phyloP scores from a whole-genome alignment of 2,888 invertebrate genomes.

The Galerucella nymphaeae region DNA sequence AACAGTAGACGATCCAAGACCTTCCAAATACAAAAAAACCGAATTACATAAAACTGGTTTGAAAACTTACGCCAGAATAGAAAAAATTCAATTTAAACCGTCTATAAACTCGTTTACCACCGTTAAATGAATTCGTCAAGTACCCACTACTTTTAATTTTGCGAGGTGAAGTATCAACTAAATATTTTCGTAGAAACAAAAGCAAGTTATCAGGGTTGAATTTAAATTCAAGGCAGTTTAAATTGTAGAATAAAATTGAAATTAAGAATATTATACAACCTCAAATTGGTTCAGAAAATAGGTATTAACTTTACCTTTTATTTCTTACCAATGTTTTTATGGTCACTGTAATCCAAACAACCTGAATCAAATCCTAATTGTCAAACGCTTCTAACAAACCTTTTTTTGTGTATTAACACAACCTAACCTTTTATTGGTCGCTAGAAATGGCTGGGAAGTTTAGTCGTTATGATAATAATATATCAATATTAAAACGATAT shows the following conservation, averaged over 20 bases:
- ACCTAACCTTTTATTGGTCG: too few relatives aligned
- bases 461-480: too few relatives aligned
- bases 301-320: too few relatives aligned
- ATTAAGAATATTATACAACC: too few relatives aligned
- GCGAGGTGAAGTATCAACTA: neutral
- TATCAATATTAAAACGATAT: too few relatives aligned
- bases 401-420: too few relatives aligned
- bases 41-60: slow-evolving; percentile 39
- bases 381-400: too few relatives aligned
- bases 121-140: slow-evolving; percentile 19
- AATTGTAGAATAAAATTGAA: neutral
- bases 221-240: neutral
- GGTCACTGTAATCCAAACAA: too few relatives aligned
- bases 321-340: too few relatives aligned
- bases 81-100: slow-evolving; percentile 35
- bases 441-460: too few relatives aligned
- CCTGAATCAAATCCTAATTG: too few relatives aligned
- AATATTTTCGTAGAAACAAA: neutral
- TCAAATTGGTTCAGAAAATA: too few relatives aligned
- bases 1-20: slow-evolving; percentile 18
- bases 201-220: neutral
- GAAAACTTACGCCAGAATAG: slow-evolving; percentile 46
- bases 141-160: neutral
- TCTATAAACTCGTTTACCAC: neutral
- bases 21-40: slow-evolving; percentile 28